phyloP scores from a whole-genome alignment of 2,797 vertebrate species.

The Xenopus petersii region DNA sequence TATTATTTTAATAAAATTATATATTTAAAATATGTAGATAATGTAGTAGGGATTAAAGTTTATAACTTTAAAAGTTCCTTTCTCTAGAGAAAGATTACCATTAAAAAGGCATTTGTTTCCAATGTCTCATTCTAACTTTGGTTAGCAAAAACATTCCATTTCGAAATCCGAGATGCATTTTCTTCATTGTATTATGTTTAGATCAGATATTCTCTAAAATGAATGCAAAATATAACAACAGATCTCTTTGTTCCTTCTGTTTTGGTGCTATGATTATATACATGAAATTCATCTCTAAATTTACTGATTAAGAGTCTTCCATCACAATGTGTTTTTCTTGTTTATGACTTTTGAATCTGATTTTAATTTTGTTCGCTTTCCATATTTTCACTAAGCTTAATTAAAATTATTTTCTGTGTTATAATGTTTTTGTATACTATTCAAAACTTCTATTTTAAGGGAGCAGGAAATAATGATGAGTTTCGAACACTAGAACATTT shows the following conservation, averaged over 20 bases:
- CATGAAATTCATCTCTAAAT: slow-evolving; percentile 13
- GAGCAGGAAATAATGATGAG: slow-evolving; percentile 6
- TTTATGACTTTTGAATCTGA: neutral
- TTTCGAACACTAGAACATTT: slow-evolving; percentile 20
- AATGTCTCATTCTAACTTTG: slow-evolving; percentile 15
- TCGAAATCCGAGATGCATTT: slow-evolving; percentile 21
- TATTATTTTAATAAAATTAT: neutral
- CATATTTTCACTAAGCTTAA: slow-evolving; percentile 14
- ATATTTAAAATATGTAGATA: slow-evolving; percentile 14
- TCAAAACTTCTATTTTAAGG: slow-evolving; percentile 11
- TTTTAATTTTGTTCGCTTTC: neutral
- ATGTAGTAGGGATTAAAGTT: neutral
- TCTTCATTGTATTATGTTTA: slow-evolving; percentile 18
- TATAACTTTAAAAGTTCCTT: neutral
- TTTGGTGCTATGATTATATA: neutral
- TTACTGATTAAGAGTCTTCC: no score
- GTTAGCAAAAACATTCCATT: slow-evolving; percentile 7
- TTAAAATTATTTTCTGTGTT: neutral
- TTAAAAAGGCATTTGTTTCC: slow-evolving; percentile 13
- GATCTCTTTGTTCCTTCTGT: slow-evolving; percentile 13
- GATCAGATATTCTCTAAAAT: slow-evolving; percentile 12
- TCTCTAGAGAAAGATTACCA: slow-evolving; percentile 5
- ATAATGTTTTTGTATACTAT: slow-evolving; percentile 20
- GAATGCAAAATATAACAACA: neutral
- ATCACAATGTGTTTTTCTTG: neutral